phyloP scores from a whole-genome alignment of 2,797 vertebrate species.

The Anguilla pacifica region DNA sequence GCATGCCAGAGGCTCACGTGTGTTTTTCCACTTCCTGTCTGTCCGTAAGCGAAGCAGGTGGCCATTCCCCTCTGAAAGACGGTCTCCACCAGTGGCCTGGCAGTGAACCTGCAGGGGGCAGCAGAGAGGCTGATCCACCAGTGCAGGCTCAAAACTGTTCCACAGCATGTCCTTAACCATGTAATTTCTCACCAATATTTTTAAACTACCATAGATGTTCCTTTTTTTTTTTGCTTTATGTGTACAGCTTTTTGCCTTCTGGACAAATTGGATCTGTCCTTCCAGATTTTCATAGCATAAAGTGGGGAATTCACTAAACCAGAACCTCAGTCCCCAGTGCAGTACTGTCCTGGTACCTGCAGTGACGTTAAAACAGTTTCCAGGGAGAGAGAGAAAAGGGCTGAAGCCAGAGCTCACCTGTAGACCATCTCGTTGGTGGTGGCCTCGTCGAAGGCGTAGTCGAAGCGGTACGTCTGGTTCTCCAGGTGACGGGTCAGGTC shows the following conservation, averaged over 20 bases:
- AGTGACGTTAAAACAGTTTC: too few relatives aligned
- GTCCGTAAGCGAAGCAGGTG: slow-evolving; percentile 95
- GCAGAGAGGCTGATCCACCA: not conserved
- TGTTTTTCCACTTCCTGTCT: slow-evolving; percentile 97
- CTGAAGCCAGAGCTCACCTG: slow-evolving; percentile 70
- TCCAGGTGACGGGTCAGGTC: slow-evolving; percentile 96
- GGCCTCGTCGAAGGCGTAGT: slow-evolving; percentile 94
- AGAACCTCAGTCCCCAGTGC: too few relatives aligned
- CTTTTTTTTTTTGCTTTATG: too few relatives aligned
- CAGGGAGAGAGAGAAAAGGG: not conserved
- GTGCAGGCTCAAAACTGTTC: too few relatives aligned
- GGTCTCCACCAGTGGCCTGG: slow-evolving; percentile 92
- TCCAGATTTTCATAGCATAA: too few relatives aligned
- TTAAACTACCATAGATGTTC: too few relatives aligned
- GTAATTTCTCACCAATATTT: too few relatives aligned
- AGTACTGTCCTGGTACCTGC: too few relatives aligned
- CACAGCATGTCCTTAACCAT: too few relatives aligned
- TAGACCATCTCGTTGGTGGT: slow-evolving; percentile 98
- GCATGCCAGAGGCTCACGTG: slow-evolving; percentile 76
- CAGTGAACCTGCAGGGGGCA: slow-evolving; percentile 83
- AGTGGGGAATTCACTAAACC: too few relatives aligned
- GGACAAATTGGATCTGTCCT: too few relatives aligned
- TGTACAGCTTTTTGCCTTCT: too few relatives aligned
- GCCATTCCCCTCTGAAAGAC: slow-evolving; percentile 97
- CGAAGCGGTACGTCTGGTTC: slow-evolving; percentile 97